These are phyloP conservation scores for Brachionus sp. DNA, from an alignment of 1,140 invertebrate species.

Conservation along the genomic window DNA sequence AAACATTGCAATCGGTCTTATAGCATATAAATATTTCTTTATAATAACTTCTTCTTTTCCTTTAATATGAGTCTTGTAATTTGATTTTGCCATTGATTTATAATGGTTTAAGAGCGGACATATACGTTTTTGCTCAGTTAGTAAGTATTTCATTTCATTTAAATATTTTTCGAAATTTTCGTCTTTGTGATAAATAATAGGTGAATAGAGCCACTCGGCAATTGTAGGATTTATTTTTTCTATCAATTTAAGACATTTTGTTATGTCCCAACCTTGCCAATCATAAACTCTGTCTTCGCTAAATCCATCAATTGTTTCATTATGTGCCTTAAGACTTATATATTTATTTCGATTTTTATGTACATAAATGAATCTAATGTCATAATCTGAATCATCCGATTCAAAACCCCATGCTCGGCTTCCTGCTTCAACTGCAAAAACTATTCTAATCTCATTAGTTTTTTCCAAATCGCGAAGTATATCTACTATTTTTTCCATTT, in stretches of 20 bases:
- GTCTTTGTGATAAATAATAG: slow-evolving; percentile 3
- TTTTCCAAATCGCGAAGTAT: slow-evolving; percentile 5
- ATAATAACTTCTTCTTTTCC: neutral
- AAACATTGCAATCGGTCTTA: slow-evolving; percentile 21
- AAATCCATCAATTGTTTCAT: slow-evolving; percentile 40
- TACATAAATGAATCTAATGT: slow-evolving; percentile 37
- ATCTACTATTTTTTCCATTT: slow-evolving; percentile 33
- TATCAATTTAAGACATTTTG: neutral
- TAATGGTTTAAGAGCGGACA: neutral
- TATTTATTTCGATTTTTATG: slow-evolving; percentile 10
- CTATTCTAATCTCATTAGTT: neutral
- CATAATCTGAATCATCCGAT: slow-evolving; percentile 36
- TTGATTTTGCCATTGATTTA: slow-evolving; percentile 44
- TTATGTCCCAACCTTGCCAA: slow-evolving; percentile 45
- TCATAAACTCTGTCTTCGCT: slow-evolving; percentile 31
- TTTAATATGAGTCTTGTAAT: slow-evolving; percentile 21
- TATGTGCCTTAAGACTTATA: neutral
- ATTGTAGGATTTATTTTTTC: neutral
- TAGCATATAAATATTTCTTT: slow-evolving; percentile 41
- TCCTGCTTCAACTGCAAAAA: slow-evolving; percentile 41
- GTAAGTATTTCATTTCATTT: neutral
- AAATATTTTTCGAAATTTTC: neutral
- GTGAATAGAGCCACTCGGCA: neutral
- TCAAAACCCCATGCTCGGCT: slow-evolving; percentile 37
- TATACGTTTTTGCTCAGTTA: neutral